These are phyloP conservation scores for Heliconius nattereri DNA, from an alignment of 1,140 invertebrate species.

Conservation along the genomic window DNA sequence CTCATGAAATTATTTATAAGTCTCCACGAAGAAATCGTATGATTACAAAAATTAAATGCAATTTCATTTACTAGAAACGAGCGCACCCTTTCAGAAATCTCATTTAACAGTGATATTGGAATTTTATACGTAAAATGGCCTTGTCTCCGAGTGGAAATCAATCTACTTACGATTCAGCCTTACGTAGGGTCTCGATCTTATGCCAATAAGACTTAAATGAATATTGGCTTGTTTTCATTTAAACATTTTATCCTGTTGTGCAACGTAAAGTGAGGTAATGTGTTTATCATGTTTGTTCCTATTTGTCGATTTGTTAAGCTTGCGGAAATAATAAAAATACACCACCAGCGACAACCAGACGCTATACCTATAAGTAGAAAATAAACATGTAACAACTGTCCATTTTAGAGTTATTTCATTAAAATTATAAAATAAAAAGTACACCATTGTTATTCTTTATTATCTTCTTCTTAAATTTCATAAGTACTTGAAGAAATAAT, in stretches of 20 bases:
- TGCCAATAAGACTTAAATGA: conserved; percentile 6
- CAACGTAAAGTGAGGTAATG: too few relatives aligned
- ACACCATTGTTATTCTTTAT: not conserved
- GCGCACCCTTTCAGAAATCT: conserved; percentile 29
- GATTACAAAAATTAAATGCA: conserved; percentile 56
- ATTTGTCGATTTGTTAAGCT: too few relatives aligned
- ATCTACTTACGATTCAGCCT: conserved; percentile 23
- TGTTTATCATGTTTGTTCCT: too few relatives aligned
- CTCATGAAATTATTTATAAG: too few relatives aligned
- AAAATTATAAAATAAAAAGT: too few relatives aligned
- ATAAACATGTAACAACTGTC: too few relatives aligned
- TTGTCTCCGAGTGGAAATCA: conserved; percentile 27
- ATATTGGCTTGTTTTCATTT: conserved; percentile 6
- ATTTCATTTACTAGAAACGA: conserved; percentile 53
- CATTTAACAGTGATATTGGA: conserved; percentile 32
- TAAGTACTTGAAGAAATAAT: conserved; percentile 30
- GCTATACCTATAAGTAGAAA: too few relatives aligned
- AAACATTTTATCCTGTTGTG: not conserved
- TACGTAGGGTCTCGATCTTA: not conserved
- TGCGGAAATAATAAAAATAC: too few relatives aligned
- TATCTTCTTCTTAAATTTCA: conserved; percentile 14
- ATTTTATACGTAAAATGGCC: conserved; percentile 28
- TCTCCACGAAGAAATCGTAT: not conserved
- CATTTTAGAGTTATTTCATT: too few relatives aligned
- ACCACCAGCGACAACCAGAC: too few relatives aligned